Evolutionary conservation across 2,113 vertebrate genomes (phyloP), one percentile per base, ranked within the genome.

Genomic region (Syngnathus scovelli): DNA sequence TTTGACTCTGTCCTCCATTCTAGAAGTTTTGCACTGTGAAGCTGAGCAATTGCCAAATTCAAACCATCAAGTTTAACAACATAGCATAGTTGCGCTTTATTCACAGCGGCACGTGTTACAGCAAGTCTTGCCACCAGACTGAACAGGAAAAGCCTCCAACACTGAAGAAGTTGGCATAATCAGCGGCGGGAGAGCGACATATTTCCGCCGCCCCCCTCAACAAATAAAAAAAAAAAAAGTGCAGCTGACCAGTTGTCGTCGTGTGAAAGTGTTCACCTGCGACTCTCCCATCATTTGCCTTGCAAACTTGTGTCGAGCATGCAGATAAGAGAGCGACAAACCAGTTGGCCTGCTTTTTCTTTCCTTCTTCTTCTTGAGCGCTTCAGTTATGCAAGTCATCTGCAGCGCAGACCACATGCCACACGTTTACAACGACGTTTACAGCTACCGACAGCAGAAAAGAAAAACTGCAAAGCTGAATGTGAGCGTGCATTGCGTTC

Each of bases 281-380:
- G 66, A 67, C 66, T 11, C 59, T 8, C n/a, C 11, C 27, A 58
- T 79, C 74, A 88, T 87, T 89, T 88, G 84, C 73, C 72, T 84
- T 81, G 81, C 85, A 90, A 89, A 88, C 78, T 61, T 76, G 69
- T 37, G 7, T 63, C 71, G 55, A 74, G 62, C 52, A 33, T 33
- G 27, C 27, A 81, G 79, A 87, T 82, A 81, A 83, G 76, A 75
- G 69, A 83, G 85, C 87, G 88, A 78, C 83, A 87, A 84, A 84
- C 61, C 67, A 69, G 75, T 74, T 67, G 54, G 58, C 37, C 73
- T 56, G 59, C 61, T 46, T 80, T 79, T 77, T 68, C 80, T 68
- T 51, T 80, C 76, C 67, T 82, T 70, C 27, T 33, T 33, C 27
- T 48, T 66, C 80, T 72, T n/a, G 6, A 79, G 63, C 77, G 68